Base-by-base conservation (phyloP, 1,140 invertebrate species). In the Leptinotarsa lineolata region DNA sequence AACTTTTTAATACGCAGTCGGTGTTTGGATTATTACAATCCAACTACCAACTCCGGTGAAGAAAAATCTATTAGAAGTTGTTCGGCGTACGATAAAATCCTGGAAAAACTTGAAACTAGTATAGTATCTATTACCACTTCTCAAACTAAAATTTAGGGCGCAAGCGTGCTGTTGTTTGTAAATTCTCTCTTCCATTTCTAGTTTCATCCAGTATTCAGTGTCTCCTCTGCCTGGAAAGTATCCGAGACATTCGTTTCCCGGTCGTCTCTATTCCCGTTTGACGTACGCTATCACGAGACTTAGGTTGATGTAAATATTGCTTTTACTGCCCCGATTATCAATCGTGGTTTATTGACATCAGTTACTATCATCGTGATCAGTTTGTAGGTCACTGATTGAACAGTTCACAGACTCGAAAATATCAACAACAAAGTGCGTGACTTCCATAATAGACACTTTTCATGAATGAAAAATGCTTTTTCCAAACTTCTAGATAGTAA, bases 121-220 rank as follows among this genome's bases (percentile, higher is more conserved):
- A 66, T n/a, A n/a, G 20, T 66, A 66, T 66, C 22, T 66, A 66
- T 66, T 66, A 66, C 64, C 64, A 66, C 22, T 46, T 66, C n/a
- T 39, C 22, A 66, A 66, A 46, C 64, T 66, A 66, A 66, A 66
- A 66, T 66, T 18, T 2, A 46, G 12, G 13, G 64, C 64, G 64
- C 64, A 66, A 66, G 64, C 64, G 64, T 66, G 64, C n/a, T 66
- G 22, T 16, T 39, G 13, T 66, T 66, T 30, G 30, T 44, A 39
- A 66, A 66, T 39, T 66, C 64, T 66, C 64, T 66, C 48, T 39
- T 22, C n/a, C 64, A 66, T 44, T 24, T 18, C 64, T 22, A 66
- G 30, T 22, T 64, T 64, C 21, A 39, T 54, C 15, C 48, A 24
- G 22, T 39, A 39, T 66, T 39, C 64, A 66, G 64, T 66, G 16